A percentile compares a stretch with the other conserved stretches of the same genome.
phyloP scores from a whole-genome alignment of 2,888 invertebrate species.

The Seira sanloemensis region DNA sequence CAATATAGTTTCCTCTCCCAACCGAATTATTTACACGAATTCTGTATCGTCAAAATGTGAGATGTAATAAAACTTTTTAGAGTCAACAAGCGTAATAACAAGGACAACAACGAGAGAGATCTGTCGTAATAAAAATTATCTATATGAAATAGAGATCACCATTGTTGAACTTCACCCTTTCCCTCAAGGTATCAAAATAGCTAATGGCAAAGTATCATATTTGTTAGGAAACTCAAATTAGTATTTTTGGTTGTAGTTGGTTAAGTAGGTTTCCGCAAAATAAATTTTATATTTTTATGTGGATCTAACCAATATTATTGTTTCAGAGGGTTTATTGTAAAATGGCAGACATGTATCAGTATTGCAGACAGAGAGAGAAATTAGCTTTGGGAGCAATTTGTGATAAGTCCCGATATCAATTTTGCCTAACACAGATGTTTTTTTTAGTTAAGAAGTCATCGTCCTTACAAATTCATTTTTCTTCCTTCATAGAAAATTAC shows the following conservation, averaged over 20 bases:
- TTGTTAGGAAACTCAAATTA: too few species aligned
- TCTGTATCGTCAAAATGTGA: not conserved
- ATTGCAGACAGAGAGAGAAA: too few species aligned
- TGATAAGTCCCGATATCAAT: not conserved
- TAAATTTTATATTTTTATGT: not conserved
- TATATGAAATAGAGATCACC: slow-evolving; percentile 5
- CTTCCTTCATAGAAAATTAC: not conserved
- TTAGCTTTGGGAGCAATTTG: not conserved
- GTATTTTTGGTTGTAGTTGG: too few species aligned
- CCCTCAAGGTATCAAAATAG: not conserved
- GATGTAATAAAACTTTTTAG: slow-evolving; percentile 2
- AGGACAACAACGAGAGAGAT: slow-evolving; percentile 33
- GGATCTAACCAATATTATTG: not conserved
- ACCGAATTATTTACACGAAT: not conserved
- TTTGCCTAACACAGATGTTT: too few species aligned
- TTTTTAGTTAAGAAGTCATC: not conserved
- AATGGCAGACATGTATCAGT: not conserved
- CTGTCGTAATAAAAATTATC: slow-evolving; percentile 29
- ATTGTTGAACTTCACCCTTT: slow-evolving; percentile 39
- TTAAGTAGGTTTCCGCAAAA: not conserved
- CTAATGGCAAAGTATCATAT: slow-evolving; percentile 11
- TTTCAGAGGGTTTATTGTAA: not conserved
- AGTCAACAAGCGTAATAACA: slow-evolving; percentile 51
- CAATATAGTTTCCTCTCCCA: not conserved
- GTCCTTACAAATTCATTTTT: not conserved